A percentile compares a stretch with the other conserved stretches of the same genome.
Evolutionary conservation across 2,113 vertebrate genomes (phyloP).

Genomic region (Rhinolophus sinicus): DNA sequence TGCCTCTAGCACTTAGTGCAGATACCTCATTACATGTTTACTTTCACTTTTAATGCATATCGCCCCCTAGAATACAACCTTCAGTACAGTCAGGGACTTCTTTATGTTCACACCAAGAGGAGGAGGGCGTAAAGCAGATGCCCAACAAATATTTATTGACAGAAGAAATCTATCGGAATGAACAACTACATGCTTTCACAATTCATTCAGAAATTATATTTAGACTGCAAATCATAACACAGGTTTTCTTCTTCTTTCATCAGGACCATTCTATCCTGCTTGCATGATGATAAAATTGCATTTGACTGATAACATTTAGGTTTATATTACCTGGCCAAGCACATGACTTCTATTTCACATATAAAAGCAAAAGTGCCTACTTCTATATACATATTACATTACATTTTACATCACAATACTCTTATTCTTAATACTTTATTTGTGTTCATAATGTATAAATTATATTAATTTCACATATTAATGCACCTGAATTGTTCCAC

Average conservation of each 20-base stretch:
- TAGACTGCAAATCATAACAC: not conserved
- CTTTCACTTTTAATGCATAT: not conserved
- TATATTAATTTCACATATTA: constrained; percentile 3
- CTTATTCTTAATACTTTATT: not conserved
- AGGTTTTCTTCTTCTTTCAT: not conserved
- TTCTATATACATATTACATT: not conserved
- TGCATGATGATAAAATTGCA: not conserved
- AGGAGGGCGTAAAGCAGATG: not conserved
- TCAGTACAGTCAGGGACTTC: not conserved
- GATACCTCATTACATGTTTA: not conserved
- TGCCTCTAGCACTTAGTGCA: not conserved
- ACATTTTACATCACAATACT: not conserved
- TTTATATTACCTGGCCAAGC: not conserved
- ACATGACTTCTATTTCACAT: not conserved
- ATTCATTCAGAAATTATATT: not conserved
- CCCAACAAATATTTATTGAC: not conserved
- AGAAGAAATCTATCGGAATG: not conserved
- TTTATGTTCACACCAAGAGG: not conserved
- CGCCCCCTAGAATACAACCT: not conserved
- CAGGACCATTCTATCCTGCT: not conserved
- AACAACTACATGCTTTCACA: not conserved
- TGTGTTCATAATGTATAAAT: constrained; percentile 2
- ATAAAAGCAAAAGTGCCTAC: not conserved
- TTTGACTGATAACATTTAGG: not conserved
- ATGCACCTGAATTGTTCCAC: not conserved